Evolutionary conservation across 2,888 invertebrate genomes (phyloP), one percentile per base, ranked within the genome.

Genomic region (Ophonus ardosiacus): DNA sequence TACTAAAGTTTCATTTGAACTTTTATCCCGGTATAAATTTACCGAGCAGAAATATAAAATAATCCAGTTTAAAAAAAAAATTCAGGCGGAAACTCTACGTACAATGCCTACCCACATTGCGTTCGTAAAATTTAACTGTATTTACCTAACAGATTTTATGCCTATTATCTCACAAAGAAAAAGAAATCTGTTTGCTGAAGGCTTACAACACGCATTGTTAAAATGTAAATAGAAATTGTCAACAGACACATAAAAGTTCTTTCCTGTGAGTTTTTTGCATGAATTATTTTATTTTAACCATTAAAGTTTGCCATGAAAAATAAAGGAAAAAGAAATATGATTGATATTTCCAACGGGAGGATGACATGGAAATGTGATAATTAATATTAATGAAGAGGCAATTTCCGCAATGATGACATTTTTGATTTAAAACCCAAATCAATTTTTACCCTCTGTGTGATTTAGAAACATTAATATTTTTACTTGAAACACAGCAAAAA

Each of bases 381-480:
- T 68, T 31, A 68, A 68, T 31, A 68, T 68, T 68, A 68, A 68
- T 68, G 68, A 65, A 68, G 38, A 68, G 31, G 38, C 38, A 40
- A 68, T 65, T 65, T 65, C 65, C 65, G n/a, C 65, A n/a, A 13
- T 24, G 31, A 65, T 65, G 31, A 65, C 65, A 31, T 65, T 68
- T 68, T 38, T 31, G 38, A 68, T 68, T 68, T 68, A 31, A 68
- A 68, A 38, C 24, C 38, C 31, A 24, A 68, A 68, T 68, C 68
- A 38, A 68, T 24, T 38, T 24, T n/a, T n/a, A 63, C 8, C 38
- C 38, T 4, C 7, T 65, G 38, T 31, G 38, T 38, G 68, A 40
- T 38, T 68, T 31, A 31, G 38, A 38, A 31, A 31, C 38, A 68
- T 68, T 38, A 13, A 68, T 38, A 68, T 15, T 63, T 31, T 31